Base-by-base conservation (phyloP, 1,140 invertebrate genomes). In the Periplaneta americana region DNA sequence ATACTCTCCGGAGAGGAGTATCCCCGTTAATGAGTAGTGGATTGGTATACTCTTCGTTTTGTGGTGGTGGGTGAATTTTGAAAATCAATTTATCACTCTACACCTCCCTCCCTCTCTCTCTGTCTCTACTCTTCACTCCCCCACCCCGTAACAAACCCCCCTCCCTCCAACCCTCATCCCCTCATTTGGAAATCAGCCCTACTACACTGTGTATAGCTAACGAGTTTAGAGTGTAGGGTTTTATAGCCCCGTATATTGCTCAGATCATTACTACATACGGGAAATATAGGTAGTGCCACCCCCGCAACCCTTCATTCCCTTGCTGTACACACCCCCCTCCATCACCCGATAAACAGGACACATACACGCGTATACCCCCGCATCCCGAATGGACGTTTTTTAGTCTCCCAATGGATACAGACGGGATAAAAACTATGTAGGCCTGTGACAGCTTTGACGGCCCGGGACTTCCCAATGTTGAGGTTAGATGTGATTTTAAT, bases 61-160 rank as follows among this genome's bases (percentile, higher is more conserved):
- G 34, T 78, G 76, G 76, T 78, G 80, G 80, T 39, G 77, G 77
- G 77, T 80, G 80, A 80, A 75, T 80, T 80, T 80, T 80, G 80
- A 80, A 80, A 80, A 80, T 80, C 80, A 80, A 80, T 80, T 80
- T 80, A 80, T 80, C 80, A 80, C 80, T 66, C 34, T 36, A 34
- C 28, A 34, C 76, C 76, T 36, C 34, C 33, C 34, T 22, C 76
- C n/a, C 4, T 11, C 13, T 13, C 17, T 31, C 34, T 34, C 76
- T 39, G 35, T 39, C 35, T 5, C 76, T 31, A 36, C 76, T 35
- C 32, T 35, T 35, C n/a, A 34, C 74, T 34, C 33, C 76, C 32
- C 17, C 34, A 0, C 75, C 13, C 75, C 17, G n/a, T n/a, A n/a
- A n/a, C n/a, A n/a, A n/a, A n/a, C 35, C 13, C 76, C 35, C n/a